A percentile compares a stretch with the other conserved stretches of the same genome.
phyloP scores from a whole-genome alignment of 2,888 invertebrate genomes.

The Capitulum mitella region DNA sequence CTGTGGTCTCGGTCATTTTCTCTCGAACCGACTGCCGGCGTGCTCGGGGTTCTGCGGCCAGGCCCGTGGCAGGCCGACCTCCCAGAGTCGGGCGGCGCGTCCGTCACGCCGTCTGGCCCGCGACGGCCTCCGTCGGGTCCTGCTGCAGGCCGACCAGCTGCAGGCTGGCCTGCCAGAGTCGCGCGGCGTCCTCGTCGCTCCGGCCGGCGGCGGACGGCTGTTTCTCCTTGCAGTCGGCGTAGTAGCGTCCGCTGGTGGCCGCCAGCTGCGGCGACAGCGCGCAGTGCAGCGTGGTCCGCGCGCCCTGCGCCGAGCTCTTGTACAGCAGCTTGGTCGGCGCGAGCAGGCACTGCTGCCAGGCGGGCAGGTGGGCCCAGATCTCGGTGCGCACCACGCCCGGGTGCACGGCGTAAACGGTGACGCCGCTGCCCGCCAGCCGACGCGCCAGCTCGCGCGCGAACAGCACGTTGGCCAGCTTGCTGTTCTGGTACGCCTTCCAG shows the following conservation, averaged over 20 bases:
- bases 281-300: not conserved
- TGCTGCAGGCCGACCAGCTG: no score
- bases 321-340: not conserved
- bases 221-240: not conserved
- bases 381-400: constrained; percentile 45
- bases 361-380: constrained; percentile 41
- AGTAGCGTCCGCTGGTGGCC: not conserved
- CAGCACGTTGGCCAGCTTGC: no score
- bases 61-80: no score
- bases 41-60: no score
- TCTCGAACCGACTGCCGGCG: no score
- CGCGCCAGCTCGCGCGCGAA: no score
- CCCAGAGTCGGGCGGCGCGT: no score
- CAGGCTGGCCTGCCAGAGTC: not conserved
- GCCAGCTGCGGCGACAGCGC: no score
- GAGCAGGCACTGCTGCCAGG: constrained; percentile 29
- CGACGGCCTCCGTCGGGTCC: no score
- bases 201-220: not conserved
- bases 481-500: constrained; percentile 40
- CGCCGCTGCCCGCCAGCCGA: constrained; percentile 40
- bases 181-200: not conserved
- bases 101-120: no score
- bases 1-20: no score
- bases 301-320: not conserved
- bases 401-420: constrained; percentile 44